Percentiles rank a stretch among this genome's conserved stretches.
Evolutionary conservation across 2,113 vertebrate genomes (phyloP).

Genomic region (Fregata magnificens): DNA sequence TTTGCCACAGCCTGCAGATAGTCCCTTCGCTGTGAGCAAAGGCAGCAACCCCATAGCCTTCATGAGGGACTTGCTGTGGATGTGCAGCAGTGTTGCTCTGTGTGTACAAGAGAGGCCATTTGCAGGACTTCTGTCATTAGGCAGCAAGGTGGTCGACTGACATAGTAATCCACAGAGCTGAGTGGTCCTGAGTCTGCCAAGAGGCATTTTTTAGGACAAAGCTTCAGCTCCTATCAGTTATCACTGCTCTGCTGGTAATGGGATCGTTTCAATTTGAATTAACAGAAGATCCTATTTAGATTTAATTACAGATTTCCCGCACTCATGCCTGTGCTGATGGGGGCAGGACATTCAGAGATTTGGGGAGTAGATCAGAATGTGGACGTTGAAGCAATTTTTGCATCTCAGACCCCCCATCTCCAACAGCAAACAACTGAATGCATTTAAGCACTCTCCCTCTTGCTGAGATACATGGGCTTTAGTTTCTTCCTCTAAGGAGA

Average conservation of each 20-base stretch:
- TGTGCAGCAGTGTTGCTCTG: not conserved
- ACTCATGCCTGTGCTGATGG: not conserved
- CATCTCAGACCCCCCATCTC: not conserved
- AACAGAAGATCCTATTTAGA: constrained; percentile 1
- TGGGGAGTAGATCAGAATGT: not conserved
- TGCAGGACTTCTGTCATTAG: not conserved
- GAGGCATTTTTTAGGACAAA: not conserved
- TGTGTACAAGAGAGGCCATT: not conserved
- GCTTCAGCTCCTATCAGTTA: not conserved
- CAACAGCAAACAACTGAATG: not conserved
- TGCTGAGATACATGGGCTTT: not conserved
- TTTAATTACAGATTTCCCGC: not conserved
- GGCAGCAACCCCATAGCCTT: not conserved
- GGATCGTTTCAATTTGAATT: not conserved
- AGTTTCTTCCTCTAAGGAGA: not conserved
- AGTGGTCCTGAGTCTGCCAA: not conserved
- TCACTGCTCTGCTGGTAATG: not conserved
- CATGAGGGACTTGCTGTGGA: not conserved
- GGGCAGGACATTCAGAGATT: not conserved
- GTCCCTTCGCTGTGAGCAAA: not conserved
- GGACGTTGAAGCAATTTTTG: not conserved
- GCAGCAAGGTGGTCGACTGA: not conserved
- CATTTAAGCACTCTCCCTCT: not conserved
- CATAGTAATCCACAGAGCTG: not conserved
- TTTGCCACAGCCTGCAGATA: not conserved